Percentiles rank a stretch among this genome's conserved stretches.
Evolutionary conservation across 2,797 vertebrate species (phyloP).

Genomic region (Hypotaenidia philippensis): DNA sequence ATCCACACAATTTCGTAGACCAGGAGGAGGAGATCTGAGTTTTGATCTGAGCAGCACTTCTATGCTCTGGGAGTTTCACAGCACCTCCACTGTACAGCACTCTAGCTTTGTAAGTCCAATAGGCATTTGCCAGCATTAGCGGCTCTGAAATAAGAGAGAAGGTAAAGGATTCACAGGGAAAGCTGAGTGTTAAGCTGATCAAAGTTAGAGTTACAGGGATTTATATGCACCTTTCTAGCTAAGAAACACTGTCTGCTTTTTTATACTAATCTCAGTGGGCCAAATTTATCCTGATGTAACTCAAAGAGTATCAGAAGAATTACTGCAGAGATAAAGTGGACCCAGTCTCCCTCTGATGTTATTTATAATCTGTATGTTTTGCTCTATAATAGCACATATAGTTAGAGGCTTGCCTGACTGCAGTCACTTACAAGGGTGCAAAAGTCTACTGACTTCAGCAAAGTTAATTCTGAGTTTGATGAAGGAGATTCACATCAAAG

Average conservation of each 20-base stretch:
- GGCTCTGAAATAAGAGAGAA: conserved; percentile 67
- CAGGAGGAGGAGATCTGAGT: conserved; percentile 10
- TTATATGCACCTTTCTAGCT: conserved; percentile 62
- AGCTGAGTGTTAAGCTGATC: conserved; percentile 66
- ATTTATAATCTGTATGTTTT: conserved; percentile 71
- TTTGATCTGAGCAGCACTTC: conserved; percentile 40
- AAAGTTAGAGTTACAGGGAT: conserved; percentile 67
- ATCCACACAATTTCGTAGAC: conserved; percentile 2
- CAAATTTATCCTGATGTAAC: conserved; percentile 63
- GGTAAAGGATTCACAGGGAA: conserved; percentile 61
- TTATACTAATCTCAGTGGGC: conserved; percentile 58
- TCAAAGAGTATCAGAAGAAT: conserved; percentile 60
- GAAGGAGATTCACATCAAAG: conserved; percentile 61
- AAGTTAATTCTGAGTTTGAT: conserved; percentile 64
- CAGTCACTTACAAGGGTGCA: conserved; percentile 38
- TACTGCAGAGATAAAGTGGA: conserved; percentile 53
- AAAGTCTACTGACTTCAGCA: conserved; percentile 33
- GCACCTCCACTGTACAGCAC: conserved; percentile 38
- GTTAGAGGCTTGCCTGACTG: conserved; percentile 23
- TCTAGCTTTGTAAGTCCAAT: conserved; percentile 58
- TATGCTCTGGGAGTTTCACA: conserved; percentile 59
- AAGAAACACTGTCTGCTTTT: conserved; percentile 52
- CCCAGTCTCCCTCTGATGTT: conserved; percentile 58
- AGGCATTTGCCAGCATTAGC: conserved; percentile 68
- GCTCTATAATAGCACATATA: conserved; percentile 32